phyloP scores from a whole-genome alignment of 2,888 invertebrate genomes.

The Drosophila meridiana region DNA sequence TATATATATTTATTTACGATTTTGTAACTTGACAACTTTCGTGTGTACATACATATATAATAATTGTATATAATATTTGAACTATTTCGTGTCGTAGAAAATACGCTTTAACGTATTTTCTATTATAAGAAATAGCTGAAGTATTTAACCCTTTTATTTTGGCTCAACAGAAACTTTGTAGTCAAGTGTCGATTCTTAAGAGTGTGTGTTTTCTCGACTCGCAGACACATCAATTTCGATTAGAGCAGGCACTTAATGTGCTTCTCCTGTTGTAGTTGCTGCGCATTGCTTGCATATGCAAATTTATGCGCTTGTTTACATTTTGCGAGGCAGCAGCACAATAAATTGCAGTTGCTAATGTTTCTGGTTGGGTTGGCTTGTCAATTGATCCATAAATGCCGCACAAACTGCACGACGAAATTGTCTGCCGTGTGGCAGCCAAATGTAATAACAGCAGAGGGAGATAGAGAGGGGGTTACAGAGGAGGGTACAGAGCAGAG shows the following conservation, averaged over 20 bases:
- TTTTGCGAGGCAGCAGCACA: constrained; percentile 13
- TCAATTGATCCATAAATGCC: constrained; percentile 55
- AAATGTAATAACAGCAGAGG: constrained; percentile 25
- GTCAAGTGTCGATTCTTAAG: neutral
- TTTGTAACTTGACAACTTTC: no score
- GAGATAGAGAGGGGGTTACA: neutral
- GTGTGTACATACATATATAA: no score
- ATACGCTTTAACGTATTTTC: no score
- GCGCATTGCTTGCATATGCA: constrained; percentile 24
- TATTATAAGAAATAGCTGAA: no score
- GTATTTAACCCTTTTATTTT: no score
- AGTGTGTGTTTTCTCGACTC: neutral
- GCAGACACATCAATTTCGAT: constrained; percentile 4
- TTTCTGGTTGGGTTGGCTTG: constrained; percentile 40
- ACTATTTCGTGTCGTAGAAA: no score
- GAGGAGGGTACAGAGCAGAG: neutral
- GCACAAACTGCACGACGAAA: constrained; percentile 33
- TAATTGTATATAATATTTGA: no score
- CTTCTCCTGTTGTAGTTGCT: neutral
- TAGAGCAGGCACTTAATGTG: constrained; percentile 5
- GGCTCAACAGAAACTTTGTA: neutral
- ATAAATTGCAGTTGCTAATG: constrained; percentile 28
- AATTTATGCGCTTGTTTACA: constrained; percentile 52
- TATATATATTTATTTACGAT: no score
- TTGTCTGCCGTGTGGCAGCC: constrained; percentile 21